phyloP scores from a whole-genome alignment of 30 jellyfish, hydroid and myxozoan species.

The Aurelia coerulea region DNA sequence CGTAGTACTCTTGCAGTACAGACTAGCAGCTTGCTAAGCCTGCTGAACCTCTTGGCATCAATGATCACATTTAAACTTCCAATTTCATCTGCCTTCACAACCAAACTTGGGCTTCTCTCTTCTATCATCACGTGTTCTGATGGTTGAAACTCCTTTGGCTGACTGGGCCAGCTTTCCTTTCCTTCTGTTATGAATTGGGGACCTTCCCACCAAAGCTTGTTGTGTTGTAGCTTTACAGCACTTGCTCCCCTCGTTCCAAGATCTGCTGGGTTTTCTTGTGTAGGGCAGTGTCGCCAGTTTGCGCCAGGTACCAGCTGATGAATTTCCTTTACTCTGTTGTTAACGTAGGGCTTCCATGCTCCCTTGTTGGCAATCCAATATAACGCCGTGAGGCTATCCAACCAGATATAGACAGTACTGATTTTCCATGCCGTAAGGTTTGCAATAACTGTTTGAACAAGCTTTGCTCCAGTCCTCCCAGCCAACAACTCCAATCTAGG shows the following conservation, averaged over 20 bases:
- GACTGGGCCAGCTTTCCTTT: not conserved
- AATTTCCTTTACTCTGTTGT: conserved; percentile 39
- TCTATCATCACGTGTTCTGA: not conserved
- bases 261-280: conserved; percentile 61
- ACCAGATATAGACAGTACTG: conserved; percentile 24
- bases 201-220: conserved; percentile 47
- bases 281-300: conserved; percentile 54
- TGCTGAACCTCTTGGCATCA: not conserved
- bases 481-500: conserved; percentile 37
- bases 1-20: conserved; percentile 5
- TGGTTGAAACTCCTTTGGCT: not conserved
- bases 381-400: conserved; percentile 36
- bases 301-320: conserved; percentile 18
- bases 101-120: not conserved
- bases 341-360: conserved; percentile 22
- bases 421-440: conserved; percentile 19
- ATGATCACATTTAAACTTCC: not conserved
- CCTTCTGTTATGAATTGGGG: not conserved
- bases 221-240: conserved; percentile 6
- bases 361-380: conserved; percentile 36
- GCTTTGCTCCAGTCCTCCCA: conserved; percentile 27
- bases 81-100: not conserved
- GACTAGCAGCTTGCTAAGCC: not conserved
- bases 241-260: conserved; percentile 59
- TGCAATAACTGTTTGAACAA: not conserved